These are phyloP conservation scores for Zaprionus tsacasi DNA, from an alignment of 1,140 invertebrate genomes.

Conservation along the genomic window DNA sequence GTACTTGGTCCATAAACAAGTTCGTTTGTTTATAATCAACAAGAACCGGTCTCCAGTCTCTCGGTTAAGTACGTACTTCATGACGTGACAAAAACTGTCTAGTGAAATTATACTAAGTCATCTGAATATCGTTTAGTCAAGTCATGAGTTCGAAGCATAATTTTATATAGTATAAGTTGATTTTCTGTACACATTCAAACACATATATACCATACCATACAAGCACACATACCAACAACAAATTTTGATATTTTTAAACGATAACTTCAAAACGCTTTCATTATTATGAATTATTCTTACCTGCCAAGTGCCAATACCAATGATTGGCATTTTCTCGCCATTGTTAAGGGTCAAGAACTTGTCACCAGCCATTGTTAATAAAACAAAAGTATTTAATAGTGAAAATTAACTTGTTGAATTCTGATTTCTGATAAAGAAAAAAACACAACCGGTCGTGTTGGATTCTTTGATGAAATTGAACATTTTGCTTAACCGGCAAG, in stretches of 20 bases:
- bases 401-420: slow-evolving; percentile 26
- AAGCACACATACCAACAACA: not conserved
- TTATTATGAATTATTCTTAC: slow-evolving; percentile 82
- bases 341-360: slow-evolving; percentile 77
- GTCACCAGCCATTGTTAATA: slow-evolving; percentile 59
- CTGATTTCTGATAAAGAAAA: not conserved
- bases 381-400: not conserved
- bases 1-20: slow-evolving; percentile 11
- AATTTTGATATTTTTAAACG: not conserved
- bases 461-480: slow-evolving; percentile 11
- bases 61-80: not conserved
- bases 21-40: slow-evolving; percentile 24
- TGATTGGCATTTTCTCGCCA: slow-evolving; percentile 88
- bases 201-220: not conserved
- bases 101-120: not conserved
- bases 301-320: slow-evolving; percentile 93
- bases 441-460: slow-evolving; percentile 22
- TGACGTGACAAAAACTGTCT: slow-evolving; percentile 5
- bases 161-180: not conserved
- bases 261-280: not conserved
- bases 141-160: not conserved
- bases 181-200: not conserved
- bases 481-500: not conserved
- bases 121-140: not conserved
- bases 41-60: slow-evolving; percentile 28